Evolutionary conservation across 2,113 vertebrate species (phyloP), one percentile per base, ranked within the genome.

Genomic region (Leucopternis melanops): DNA sequence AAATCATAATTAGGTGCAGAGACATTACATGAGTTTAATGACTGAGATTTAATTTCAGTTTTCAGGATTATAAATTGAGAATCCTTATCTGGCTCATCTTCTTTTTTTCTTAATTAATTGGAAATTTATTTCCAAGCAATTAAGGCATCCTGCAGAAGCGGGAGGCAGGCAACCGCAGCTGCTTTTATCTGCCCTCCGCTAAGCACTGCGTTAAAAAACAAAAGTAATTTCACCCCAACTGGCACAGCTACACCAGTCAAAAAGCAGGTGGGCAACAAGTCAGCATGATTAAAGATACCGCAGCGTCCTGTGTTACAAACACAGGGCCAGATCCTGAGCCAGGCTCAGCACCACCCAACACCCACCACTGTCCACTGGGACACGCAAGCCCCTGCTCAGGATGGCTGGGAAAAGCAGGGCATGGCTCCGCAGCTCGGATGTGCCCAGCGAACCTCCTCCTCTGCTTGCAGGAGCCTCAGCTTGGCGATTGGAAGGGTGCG

Each of bases 21-120:
- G 91, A 89, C 40, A 95, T 94, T 95, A 92, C 67, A 95, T 80
- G 67, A 91, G 80, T 91, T 97, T 96, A 97, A 96, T 96, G 94
- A 94, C 88, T 89, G 62, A 83, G 70, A 95, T 81, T 96, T 96
- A 93, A 96, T 97, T 96, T 97, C 91, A 92, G 71, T 94, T 97
- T 95, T 81, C 86, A 83, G 63, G 91, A 81, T 94, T 96, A 97
- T 94, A 95, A 93, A 97, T 84, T 92, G 88, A 97, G 82, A 92
- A 85, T 86, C 63, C 29, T 95, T 96, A 95, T 96, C 93, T 90
- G 54, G 59, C 42, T 81, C 47, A 86, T 80, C 62, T 85, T 81
- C 5, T 49, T 82, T 89, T 71, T 29, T 20, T 14, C 59, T 67
- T 91, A 93, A 96, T 97, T 96, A 97, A 97, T 90, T 91, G 83